These are phyloP conservation scores for Euwallacea similis DNA, from an alignment of 1,140 invertebrate species.

Conservation along the genomic window DNA sequence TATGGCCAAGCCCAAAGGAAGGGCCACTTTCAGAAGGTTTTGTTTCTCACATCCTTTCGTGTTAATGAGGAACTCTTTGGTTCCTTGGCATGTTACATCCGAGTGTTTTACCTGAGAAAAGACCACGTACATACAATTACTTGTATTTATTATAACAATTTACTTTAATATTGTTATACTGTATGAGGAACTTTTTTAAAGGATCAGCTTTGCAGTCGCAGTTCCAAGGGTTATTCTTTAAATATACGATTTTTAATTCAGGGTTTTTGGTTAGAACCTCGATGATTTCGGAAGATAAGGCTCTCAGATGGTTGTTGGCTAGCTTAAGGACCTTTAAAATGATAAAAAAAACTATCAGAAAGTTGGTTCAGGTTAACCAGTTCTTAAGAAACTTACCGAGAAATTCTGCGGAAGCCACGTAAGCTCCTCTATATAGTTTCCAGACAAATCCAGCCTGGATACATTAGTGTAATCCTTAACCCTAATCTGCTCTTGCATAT, in stretches of 20 bases:
- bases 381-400: conserved; percentile 32
- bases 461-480: conserved; percentile 36
- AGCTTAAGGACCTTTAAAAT: conserved; percentile 40
- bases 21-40: conserved; percentile 6
- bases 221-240: conserved; percentile 47
- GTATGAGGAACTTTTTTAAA: conserved; percentile 37
- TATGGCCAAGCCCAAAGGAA: conserved; percentile 14
- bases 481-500: conserved; percentile 14
- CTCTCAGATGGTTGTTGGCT: conserved; percentile 12
- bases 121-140: conserved; percentile 15
- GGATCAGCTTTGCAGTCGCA: conserved; percentile 39
- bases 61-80: conserved; percentile 33
- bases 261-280: conserved; percentile 28
- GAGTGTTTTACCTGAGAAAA: conserved; percentile 36
- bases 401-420: conserved; percentile 41
- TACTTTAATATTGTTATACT: conserved; percentile 31
- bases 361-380: conserved; percentile 6
- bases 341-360: conserved; percentile 8
- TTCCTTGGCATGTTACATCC: conserved; percentile 35
- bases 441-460: conserved; percentile 39
- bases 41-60: conserved; percentile 27
- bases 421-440: conserved; percentile 37
- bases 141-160: conserved; percentile 4
- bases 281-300: conserved; percentile 28
- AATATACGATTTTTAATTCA: conserved; percentile 35